These are phyloP conservation scores for Podarcis lilfordi DNA, from an alignment of 2,797 vertebrate species.

Conservation along the genomic window DNA sequence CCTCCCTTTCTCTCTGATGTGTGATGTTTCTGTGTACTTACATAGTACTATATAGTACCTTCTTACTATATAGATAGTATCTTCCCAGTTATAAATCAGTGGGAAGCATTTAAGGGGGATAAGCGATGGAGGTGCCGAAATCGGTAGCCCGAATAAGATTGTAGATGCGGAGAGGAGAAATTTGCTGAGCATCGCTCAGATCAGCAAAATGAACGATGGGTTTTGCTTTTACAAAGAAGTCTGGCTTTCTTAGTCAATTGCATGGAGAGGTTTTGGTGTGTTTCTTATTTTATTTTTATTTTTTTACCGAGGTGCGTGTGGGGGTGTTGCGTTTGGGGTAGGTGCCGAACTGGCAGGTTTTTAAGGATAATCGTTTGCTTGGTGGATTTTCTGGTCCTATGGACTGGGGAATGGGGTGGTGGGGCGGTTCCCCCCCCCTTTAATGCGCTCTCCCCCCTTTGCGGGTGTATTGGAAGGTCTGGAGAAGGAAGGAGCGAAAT, in stretches of 20 bases:
- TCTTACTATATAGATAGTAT: background rate
- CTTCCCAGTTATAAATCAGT: background rate
- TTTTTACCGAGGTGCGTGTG: too few species aligned
- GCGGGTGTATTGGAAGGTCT: conserved; percentile 43
- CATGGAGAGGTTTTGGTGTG: too few species aligned
- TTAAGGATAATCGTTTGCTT: background rate
- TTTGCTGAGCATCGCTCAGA: too few species aligned
- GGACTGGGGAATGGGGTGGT: conserved; percentile 27
- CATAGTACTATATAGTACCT: background rate
- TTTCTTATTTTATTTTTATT: too few species aligned
- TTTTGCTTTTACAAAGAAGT: background rate
- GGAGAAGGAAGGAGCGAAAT: conserved; percentile 61
- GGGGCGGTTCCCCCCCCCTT: background rate
- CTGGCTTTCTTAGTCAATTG: background rate
- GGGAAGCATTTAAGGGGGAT: background rate
- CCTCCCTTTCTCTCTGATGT: background rate
- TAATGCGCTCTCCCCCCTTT: conserved; percentile 29
- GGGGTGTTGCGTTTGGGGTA: background rate
- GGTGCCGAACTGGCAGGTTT: background rate
- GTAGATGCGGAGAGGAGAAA: background rate
- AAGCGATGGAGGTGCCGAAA: background rate
- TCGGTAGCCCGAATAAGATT: background rate
- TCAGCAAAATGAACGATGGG: background rate
- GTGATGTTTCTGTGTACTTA: background rate
- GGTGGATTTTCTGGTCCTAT: background rate